Percentiles rank a stretch among this genome's conserved stretches.
phyloP scores from a whole-genome alignment of 2,113 vertebrate genomes.

The Rostratula benghalensis region DNA sequence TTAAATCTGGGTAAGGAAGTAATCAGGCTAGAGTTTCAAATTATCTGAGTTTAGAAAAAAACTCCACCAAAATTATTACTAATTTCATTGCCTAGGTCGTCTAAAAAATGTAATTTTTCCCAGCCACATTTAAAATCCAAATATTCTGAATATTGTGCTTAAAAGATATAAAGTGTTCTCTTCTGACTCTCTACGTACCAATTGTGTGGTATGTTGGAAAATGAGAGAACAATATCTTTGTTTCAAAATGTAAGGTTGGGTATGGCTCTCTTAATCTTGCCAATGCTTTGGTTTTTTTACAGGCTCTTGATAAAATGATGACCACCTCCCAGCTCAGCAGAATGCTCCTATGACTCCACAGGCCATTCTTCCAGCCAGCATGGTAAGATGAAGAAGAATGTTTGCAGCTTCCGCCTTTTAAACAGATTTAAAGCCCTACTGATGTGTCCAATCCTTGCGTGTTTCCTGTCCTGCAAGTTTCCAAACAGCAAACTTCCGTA shows the following conservation, averaged over 20 bases:
- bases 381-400: not conserved
- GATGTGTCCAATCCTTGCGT: not conserved
- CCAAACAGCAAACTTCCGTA: not conserved
- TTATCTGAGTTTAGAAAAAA: not conserved
- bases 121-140: not conserved
- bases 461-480: not conserved
- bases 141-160: not conserved
- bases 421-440: not conserved
- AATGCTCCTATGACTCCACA: not conserved
- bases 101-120: not conserved
- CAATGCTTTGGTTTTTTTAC: not conserved
- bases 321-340: not conserved
- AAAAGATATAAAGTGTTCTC: not conserved
- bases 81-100: not conserved
- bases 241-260: not conserved
- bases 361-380: not conserved
- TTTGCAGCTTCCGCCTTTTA: not conserved
- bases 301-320: not conserved
- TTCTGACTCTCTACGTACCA: not conserved
- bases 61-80: not conserved
- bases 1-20: not conserved
- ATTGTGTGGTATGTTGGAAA: not conserved
- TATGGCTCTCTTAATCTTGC: not conserved
- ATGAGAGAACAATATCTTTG: not conserved
- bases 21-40: not conserved